Percentiles rank a stretch among this genome's conserved stretches.
These are phyloP conservation scores for Pristis pectinata DNA, from an alignment of 2,797 vertebrate species.

Conservation along the genomic window DNA sequence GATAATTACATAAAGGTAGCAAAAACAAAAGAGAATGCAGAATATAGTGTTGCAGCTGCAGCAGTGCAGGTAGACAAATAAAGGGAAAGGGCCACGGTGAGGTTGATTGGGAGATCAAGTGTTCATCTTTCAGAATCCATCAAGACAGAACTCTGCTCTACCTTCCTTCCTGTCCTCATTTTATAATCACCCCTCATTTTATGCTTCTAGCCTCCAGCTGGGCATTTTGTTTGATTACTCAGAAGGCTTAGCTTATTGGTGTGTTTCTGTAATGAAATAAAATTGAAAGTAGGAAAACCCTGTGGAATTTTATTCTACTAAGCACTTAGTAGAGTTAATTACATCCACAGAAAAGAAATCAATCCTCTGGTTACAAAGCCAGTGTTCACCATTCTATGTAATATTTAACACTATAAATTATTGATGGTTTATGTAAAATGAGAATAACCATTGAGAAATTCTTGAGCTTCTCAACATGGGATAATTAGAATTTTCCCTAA, in stretches of 20 bases:
- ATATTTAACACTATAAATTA: neutral
- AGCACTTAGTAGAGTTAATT: neutral
- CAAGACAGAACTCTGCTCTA: too few relatives aligned
- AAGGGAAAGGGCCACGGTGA: too few relatives aligned
- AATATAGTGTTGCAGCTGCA: too few relatives aligned
- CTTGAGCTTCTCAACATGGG: neutral
- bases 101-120: too few relatives aligned
- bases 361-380: neutral
- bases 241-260: neutral
- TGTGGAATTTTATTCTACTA: too few relatives aligned
- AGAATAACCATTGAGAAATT: neutral
- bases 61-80: too few relatives aligned
- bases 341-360: neutral
- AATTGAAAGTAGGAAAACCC: too few relatives aligned
- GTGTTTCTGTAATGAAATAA: neutral
- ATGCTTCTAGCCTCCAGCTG: neutral
- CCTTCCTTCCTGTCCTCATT: neutral
- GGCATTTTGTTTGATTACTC: neutral
- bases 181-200: neutral
- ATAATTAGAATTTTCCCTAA: neutral
- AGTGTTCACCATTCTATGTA: neutral
- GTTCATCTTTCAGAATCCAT: too few relatives aligned
- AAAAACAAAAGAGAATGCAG: too few relatives aligned
- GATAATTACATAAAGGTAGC: too few relatives aligned
- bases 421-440: neutral